Base-by-base conservation (phyloP, 2,888 invertebrate genomes). In the Chalcis sispes region DNA sequence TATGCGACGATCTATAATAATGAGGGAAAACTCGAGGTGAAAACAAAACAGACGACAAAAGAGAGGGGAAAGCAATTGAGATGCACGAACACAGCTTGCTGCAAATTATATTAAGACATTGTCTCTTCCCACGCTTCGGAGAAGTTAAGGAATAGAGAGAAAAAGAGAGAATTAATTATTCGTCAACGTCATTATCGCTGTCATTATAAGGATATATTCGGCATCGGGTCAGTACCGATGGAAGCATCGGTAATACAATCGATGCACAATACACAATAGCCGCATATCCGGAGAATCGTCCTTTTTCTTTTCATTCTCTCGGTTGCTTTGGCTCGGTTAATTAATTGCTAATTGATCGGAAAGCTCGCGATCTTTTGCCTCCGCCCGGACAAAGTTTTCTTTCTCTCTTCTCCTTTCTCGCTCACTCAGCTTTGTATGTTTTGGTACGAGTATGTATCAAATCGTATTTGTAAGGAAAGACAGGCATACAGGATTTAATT, bases 271-370 rank as follows among this genome's bases (percentile, higher is more conserved):
- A 20, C 36, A 59, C 36, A 73, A 73, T 54, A 42, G 69, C 13
- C 20, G 50, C 25, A 65, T 62, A 50, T n/a, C 5, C 15, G 20
- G n/a, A 36, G 8, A 15, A 23, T 15, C 32, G 56, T 72, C 20
- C 25, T 46, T 20, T 23, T 42, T 13, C 18, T 42, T 7, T 18
- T 40, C 48, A 7, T 65, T 50, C 25, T 20, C 42, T 62, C 54
- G 29, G 18, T 40, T 42, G 2, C 15, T 40, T 62, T 29, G 36
- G n/a, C 65, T 59, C 40, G 32, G 59, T 65, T 61, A 61, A 71
- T 71, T 75, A 75, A 75, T 75, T 58, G 65, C 71, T 75, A 75
- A 75, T 75, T 71, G 71, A 75, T 71, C 75, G 56, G 1, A 15
- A 29, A 13, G n/a, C n/a, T n/a, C 25, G 7, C 18, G 50, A 65